These are phyloP conservation scores for Papilio machaon DNA, from an alignment of 1,140 invertebrate genomes.

Conservation along the genomic window DNA sequence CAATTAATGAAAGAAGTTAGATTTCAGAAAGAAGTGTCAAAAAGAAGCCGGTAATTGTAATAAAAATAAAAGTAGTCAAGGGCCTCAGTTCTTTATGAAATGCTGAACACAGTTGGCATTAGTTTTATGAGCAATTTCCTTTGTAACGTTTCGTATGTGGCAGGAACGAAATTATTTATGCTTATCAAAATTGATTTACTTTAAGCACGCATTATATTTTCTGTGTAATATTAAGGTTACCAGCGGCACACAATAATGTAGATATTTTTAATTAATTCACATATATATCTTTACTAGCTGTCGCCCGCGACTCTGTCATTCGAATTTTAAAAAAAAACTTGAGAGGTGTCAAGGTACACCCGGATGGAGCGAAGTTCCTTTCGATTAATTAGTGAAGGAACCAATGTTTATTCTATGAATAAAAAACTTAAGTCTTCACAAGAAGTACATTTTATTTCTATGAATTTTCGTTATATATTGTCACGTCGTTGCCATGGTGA, in stretches of 20 bases:
- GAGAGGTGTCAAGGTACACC: too few relatives aligned
- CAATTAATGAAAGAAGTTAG: background rate
- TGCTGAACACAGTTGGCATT: background rate
- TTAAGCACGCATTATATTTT: background rate
- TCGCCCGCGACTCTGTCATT: too few relatives aligned
- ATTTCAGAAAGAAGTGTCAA: background rate
- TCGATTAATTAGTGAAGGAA: too few relatives aligned
- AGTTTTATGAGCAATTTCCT: constrained; percentile 8
- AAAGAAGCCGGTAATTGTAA: background rate
- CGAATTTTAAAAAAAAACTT: too few relatives aligned
- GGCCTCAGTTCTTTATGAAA: background rate
- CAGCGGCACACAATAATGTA: too few relatives aligned
- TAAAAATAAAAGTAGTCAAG: background rate
- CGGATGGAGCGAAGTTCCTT: too few relatives aligned
- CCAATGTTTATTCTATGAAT: too few relatives aligned
- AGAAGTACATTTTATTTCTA: too few relatives aligned
- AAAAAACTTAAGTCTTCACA: too few relatives aligned
- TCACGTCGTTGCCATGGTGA: too few relatives aligned
- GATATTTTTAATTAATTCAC: background rate
- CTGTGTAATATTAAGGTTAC: background rate
- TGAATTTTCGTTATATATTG: too few relatives aligned
- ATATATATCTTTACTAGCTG: background rate
- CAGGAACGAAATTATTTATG: background rate
- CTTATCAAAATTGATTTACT: background rate
- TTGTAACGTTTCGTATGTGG: background rate